Percentiles rank a stretch among this genome's conserved stretches.
These are phyloP conservation scores for Neostethus bicornis DNA, from an alignment of 2,797 vertebrate genomes.

Conservation along the genomic window DNA sequence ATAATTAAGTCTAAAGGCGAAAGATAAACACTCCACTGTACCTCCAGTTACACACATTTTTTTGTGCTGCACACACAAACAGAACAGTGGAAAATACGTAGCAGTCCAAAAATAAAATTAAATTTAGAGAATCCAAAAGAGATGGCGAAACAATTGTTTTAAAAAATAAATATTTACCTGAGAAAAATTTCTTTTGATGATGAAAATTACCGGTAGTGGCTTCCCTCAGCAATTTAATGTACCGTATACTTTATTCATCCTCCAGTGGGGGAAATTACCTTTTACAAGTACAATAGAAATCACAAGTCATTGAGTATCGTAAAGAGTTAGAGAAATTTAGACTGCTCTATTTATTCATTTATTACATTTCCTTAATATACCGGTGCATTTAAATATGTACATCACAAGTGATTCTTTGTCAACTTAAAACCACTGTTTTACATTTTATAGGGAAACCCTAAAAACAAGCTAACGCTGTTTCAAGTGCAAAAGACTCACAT, in stretches of 20 bases:
- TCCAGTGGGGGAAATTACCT: no score
- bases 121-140: background rate
- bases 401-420: background rate
- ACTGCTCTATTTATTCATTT: no score
- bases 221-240: no score
- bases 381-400: background rate
- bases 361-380: no score
- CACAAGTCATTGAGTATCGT: no score
- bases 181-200: no score
- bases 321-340: no score
- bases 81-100: background rate
- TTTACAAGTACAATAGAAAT: no score
- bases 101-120: background rate
- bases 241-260: no score
- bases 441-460: background rate
- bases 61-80: slow-evolving; percentile 12
- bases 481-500: background rate
- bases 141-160: no score
- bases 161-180: no score
- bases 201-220: no score
- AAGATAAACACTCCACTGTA: slow-evolving; percentile 5
- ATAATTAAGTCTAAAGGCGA: slow-evolving; percentile 37
- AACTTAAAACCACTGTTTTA: background rate
- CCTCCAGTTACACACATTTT: slow-evolving; percentile 3
- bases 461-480: background rate